Evolutionary conservation across 2,797 vertebrate genomes (phyloP), one percentile per base, ranked within the genome.

Genomic region (Botia kubotai): DNA sequence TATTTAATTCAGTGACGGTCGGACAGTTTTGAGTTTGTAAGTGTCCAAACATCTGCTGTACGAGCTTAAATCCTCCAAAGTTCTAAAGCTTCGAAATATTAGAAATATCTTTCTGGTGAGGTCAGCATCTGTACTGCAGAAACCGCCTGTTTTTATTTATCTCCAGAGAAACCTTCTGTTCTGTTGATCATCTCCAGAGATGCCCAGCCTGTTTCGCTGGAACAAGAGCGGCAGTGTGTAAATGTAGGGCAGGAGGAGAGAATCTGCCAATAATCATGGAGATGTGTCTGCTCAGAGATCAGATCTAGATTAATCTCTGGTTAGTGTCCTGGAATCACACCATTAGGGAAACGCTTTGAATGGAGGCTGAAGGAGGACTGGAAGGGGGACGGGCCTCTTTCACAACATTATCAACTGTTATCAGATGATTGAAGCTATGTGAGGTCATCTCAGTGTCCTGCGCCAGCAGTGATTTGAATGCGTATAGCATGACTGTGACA

Each of bases 41-140:
- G 52, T 6, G 6, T 53, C 17, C 52, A n/a, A 53, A 5, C 52
- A 53, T 16, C 52, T 53, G 52, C 52, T 4, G 16, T 53, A 17
- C 16, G 6, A 8, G 6, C 16, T 53, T 14, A 53, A 53, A 17
- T 14, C 5, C 4, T 10, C 52, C 6, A 21, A 58, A 23, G 57
- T 53, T 53, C 55, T 19, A 3, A 63, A 13, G 3, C 16, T 1
- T 6, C 26, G 33, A 60, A 36, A 10, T 36, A 39, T n/a, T 23
- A 33, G 67, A 48, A 39, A 79, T 78, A 36, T 79, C 55, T 79
- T 2, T 1, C 12, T 29, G 57, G 13, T 79, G 67, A 79, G 77
- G 48, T 79, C 77, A 79, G 17, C 39, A 52, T 36, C 55, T 48
- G 36, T 2, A 46, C 6, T 12, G 19, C 72, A 29, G 43, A 53